Evolutionary conservation across 1,140 invertebrate genomes (phyloP).

Genomic region (Magallana ariakensis): DNA sequence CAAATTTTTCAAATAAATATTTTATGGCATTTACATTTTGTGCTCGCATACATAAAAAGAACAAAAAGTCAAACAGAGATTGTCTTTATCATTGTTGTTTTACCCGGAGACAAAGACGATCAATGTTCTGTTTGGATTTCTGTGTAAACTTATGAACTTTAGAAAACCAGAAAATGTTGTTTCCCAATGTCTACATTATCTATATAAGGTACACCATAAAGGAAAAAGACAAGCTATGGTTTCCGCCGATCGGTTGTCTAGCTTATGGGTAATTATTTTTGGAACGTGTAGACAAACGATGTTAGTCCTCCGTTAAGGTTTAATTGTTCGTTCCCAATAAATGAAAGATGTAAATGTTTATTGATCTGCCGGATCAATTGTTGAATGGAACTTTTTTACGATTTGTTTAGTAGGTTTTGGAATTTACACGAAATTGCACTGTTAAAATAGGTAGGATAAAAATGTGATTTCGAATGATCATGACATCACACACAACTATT

Average conservation of each 20-base stretch:
- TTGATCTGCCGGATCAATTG: neutral
- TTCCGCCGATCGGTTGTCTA: conserved; percentile 2
- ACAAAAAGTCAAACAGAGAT: no score
- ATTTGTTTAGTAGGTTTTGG: neutral
- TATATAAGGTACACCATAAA: neutral
- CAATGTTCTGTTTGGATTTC: neutral
- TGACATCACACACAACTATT: no score
- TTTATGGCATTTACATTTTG: neutral
- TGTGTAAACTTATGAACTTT: neutral
- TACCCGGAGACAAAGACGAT: neutral
- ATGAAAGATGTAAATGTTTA: neutral
- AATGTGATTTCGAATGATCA: neutral
- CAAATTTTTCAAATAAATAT: no score
- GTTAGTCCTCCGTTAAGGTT: neutral
- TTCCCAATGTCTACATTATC: neutral
- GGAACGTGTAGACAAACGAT: neutral
- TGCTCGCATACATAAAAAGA: no score
- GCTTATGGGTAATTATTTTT: conserved; percentile 11
- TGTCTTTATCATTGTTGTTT: neutral
- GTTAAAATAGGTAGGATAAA: neutral
- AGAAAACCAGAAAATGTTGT: neutral
- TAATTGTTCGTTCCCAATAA: neutral
- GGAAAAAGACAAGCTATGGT: neutral
- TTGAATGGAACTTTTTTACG: neutral
- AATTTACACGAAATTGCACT: neutral